Evolutionary conservation across 2,888 invertebrate species (phyloP).

Genomic region (Agrotis puta): DNA sequence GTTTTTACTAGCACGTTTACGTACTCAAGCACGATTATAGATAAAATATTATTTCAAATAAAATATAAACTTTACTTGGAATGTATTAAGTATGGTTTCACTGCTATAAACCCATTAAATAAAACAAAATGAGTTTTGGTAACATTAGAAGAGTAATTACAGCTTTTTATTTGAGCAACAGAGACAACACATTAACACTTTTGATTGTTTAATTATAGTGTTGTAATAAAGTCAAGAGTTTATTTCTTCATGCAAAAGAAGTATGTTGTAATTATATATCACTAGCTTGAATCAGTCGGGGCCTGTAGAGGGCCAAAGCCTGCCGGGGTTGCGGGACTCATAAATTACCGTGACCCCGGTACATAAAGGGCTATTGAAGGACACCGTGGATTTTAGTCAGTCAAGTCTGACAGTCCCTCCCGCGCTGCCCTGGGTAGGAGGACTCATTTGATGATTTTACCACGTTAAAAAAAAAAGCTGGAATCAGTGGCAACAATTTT

Average conservation of each 20-base stretch:
- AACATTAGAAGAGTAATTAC: constrained; percentile 51
- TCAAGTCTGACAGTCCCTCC: too few relatives aligned
- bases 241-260: constrained; percentile 6
- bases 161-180: constrained; percentile 47
- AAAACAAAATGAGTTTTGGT: constrained; percentile 41
- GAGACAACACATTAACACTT: constrained; percentile 42
- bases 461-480: too few relatives aligned
- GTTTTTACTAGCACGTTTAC: not conserved
- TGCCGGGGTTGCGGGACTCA: too few relatives aligned
- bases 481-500: not conserved
- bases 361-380: too few relatives aligned
- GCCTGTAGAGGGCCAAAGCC: too few relatives aligned
- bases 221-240: not conserved
- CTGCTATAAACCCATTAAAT: constrained; percentile 25
- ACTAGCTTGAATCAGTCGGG: not conserved
- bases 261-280: constrained; percentile 1
- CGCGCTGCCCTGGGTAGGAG: too few relatives aligned
- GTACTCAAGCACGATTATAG: not conserved
- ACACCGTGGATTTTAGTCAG: too few relatives aligned
- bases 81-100: constrained; percentile 10
- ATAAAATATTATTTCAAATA: constrained; percentile 4
- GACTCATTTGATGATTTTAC: too few relatives aligned
- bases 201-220: constrained; percentile 35
- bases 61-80: not conserved
- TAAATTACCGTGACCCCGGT: too few relatives aligned